Evolutionary conservation across 2,113 vertebrate genomes (phyloP).

Genomic region (Clarias macrocephalus): DNA sequence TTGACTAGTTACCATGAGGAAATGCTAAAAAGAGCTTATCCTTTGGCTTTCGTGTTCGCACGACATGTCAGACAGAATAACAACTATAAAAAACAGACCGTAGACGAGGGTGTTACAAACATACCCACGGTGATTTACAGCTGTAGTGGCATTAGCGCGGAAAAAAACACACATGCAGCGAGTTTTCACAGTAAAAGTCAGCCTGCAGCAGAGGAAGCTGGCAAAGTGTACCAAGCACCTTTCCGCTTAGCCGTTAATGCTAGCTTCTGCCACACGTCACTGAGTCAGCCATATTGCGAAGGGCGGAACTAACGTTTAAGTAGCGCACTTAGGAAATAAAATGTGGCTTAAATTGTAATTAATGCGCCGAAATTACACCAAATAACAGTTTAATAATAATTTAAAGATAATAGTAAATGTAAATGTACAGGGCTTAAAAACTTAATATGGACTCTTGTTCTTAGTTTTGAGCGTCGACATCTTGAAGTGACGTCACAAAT

Average conservation of each 20-base stretch:
- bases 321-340: not conserved
- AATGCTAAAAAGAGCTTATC: not conserved
- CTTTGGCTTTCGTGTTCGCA: not conserved
- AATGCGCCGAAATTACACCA: not conserved
- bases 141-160: not conserved
- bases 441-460: not conserved
- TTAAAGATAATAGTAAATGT: not conserved
- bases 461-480: not conserved
- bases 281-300: not conserved
- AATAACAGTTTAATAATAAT: not conserved
- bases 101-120: not conserved
- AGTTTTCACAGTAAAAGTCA: conserved; percentile 14
- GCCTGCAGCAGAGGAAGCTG: not conserved
- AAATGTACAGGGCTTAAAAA: not conserved
- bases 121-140: conserved; percentile 14
- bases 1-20: not conserved
- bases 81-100: not conserved
- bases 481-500: not conserved
- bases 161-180: not conserved
- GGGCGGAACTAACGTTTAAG: not conserved
- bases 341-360: no score
- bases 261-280: not conserved
- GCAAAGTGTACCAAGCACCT: not conserved
- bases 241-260: not conserved
- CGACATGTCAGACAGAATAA: not conserved